A percentile compares a stretch with the other conserved stretches of the same genome.
Evolutionary conservation across 2,888 invertebrate species (phyloP).

Genomic region (Caenorhabditis sp.): DNA sequence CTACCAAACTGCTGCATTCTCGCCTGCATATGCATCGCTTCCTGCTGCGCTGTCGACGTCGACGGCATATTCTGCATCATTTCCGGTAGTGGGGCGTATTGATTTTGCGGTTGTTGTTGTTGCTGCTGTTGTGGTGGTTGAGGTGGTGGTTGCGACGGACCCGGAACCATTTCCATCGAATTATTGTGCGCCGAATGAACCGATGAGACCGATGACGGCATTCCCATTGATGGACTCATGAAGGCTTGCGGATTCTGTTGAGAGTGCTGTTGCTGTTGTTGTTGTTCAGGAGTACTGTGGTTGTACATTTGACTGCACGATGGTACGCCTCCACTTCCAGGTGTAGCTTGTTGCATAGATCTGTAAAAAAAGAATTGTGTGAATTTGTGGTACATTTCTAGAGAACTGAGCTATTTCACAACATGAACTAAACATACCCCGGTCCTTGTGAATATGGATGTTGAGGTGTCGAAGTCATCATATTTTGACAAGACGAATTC

Average conservation of each 20-base stretch:
- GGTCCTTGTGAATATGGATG: constrained; percentile 12
- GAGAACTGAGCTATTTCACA: no score
- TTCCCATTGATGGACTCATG: constrained; percentile 45
- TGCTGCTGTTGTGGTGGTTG: constrained; percentile 9
- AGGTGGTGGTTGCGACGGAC: constrained; percentile 5
- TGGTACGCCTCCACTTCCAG: constrained; percentile 45
- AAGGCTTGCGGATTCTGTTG: constrained; percentile 21
- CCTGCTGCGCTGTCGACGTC: neutral
- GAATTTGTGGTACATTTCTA: no score
- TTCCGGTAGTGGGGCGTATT: neutral
- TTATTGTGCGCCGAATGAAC: constrained; percentile 46
- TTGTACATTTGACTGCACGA: constrained; percentile 34
- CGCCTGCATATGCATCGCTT: neutral
- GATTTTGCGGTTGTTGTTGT: constrained; percentile 18
- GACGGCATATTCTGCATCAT: neutral
- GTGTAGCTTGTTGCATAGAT: constrained; percentile 46
- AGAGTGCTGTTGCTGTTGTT: neutral
- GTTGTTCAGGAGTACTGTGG: constrained; percentile 48
- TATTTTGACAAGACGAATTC: neutral
- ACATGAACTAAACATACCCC: neutral
- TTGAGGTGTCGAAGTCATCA: constrained; percentile 27
- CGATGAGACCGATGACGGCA: constrained; percentile 49
- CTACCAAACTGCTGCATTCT: constrained; percentile 2
- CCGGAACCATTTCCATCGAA: constrained; percentile 36
- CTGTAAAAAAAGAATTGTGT: constrained; percentile 23